Evolutionary conservation across 1,140 invertebrate species (phyloP).

Genomic region (Bactericera cockerelli): DNA sequence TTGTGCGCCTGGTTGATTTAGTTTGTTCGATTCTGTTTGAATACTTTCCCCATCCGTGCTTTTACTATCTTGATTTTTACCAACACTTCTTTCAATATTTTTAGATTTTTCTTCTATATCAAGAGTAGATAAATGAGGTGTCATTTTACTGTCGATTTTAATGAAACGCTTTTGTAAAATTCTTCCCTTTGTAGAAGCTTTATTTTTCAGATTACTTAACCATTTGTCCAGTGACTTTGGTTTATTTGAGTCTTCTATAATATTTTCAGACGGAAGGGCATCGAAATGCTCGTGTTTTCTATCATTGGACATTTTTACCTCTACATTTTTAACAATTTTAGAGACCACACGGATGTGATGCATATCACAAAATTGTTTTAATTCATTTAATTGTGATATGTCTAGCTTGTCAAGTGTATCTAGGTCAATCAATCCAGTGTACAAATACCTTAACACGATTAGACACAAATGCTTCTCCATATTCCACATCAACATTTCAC

Average conservation of each 20-base stretch:
- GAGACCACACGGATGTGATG: not conserved
- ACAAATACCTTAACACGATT: not conserved
- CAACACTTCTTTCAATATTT: too few species aligned
- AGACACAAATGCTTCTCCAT: not conserved
- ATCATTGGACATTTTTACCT: not conserved
- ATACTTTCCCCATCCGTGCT: too few species aligned
- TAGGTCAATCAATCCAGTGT: not conserved
- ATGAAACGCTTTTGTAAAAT: not conserved
- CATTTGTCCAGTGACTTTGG: not conserved
- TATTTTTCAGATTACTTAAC: not conserved
- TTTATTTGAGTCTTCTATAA: too few species aligned
- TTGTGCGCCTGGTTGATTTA: too few species aligned
- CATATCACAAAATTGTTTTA: not conserved
- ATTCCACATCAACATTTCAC: conserved; percentile 19
- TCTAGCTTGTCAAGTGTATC: not conserved
- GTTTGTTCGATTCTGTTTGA: too few species aligned
- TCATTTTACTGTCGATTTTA: too few species aligned
- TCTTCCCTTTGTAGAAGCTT: not conserved
- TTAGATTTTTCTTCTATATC: too few species aligned
- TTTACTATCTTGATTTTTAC: too few species aligned
- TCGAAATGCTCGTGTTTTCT: too few species aligned
- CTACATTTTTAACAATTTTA: not conserved
- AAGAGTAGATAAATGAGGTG: too few species aligned
- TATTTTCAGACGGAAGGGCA: too few species aligned
- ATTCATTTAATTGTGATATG: not conserved